Percentiles rank a stretch among this genome's conserved stretches.
Evolutionary conservation across 2,797 vertebrate genomes (phyloP).

Genomic region (Gymnodraco acuticeps): DNA sequence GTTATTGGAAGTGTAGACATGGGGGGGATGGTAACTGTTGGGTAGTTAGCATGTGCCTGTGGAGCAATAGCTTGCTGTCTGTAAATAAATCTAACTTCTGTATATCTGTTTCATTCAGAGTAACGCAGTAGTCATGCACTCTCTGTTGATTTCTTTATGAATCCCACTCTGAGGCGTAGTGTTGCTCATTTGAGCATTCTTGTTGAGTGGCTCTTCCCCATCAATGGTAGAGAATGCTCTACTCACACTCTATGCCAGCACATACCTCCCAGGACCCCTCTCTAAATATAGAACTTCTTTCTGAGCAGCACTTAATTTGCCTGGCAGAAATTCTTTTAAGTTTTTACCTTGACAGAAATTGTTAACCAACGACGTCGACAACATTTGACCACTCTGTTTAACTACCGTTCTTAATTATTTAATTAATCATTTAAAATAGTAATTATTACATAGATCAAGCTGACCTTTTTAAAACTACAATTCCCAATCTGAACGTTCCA

Average conservation of each 20-base stretch:
- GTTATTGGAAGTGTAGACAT: slow-evolving; percentile 40
- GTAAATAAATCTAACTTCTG: neutral
- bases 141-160: slow-evolving; percentile 27
- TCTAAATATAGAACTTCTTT: slow-evolving; percentile 93
- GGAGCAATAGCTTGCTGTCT: slow-evolving; percentile 1
- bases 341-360: slow-evolving; percentile 14
- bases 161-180: slow-evolving; percentile 58
- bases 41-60: slow-evolving; percentile 31
- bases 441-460: neutral
- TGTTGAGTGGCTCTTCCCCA: slow-evolving; percentile 74
- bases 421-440: neutral
- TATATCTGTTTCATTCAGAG: neutral
- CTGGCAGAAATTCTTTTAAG: slow-evolving; percentile 58
- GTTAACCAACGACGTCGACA: slow-evolving; percentile 5
- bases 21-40: slow-evolving; percentile 33
- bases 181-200: slow-evolving; percentile 73
- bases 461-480: slow-evolving; percentile 13
- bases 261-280: slow-evolving; percentile 90
- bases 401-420: neutral
- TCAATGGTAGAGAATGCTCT: slow-evolving; percentile 81
- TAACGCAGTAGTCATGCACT: neutral
- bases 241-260: slow-evolving; percentile 84
- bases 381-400: neutral
- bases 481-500: slow-evolving; percentile 59
- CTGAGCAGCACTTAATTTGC: slow-evolving; percentile 72